These are phyloP conservation scores for Molorchus minor DNA, from an alignment of 2,888 invertebrate species.

Conservation along the genomic window DNA sequence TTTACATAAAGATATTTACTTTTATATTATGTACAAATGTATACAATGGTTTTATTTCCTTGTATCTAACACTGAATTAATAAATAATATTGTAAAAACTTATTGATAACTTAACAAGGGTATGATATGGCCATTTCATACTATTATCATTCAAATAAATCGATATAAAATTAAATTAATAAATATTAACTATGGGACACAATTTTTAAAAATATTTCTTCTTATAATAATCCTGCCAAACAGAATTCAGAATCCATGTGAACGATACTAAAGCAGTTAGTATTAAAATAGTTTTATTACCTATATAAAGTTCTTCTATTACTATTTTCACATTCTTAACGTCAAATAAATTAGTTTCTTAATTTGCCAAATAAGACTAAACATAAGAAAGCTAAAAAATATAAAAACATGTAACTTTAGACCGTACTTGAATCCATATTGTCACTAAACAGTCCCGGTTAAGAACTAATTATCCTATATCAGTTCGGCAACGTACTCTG, in stretches of 20 bases:
- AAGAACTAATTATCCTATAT: conserved; percentile 58
- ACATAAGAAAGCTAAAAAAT: too few species aligned
- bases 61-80: conserved; percentile 24
- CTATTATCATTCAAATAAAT: conserved; percentile 3
- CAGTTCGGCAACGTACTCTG: conserved; percentile 70
- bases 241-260: too few species aligned
- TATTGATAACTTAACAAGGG: conserved; percentile 23
- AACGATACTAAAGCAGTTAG: too few species aligned
- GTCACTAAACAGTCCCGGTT: conserved; percentile 31
- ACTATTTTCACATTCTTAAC: too few species aligned
- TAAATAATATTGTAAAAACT: conserved; percentile 26
- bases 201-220: neutral
- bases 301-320: too few species aligned
- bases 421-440: conserved; percentile 35
- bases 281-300: too few species aligned
- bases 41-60: conserved; percentile 41
- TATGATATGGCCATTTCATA: conserved; percentile 35
- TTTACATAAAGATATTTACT: conserved; percentile 44
- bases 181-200: too few species aligned
- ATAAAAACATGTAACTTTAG: too few species aligned
- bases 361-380: too few species aligned
- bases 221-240: too few species aligned
- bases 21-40: conserved; percentile 54
- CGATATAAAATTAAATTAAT: too few species aligned
- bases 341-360: too few species aligned